Base-by-base conservation (phyloP, 2,113 vertebrate species). In the Notarius quadriscutis region DNA sequence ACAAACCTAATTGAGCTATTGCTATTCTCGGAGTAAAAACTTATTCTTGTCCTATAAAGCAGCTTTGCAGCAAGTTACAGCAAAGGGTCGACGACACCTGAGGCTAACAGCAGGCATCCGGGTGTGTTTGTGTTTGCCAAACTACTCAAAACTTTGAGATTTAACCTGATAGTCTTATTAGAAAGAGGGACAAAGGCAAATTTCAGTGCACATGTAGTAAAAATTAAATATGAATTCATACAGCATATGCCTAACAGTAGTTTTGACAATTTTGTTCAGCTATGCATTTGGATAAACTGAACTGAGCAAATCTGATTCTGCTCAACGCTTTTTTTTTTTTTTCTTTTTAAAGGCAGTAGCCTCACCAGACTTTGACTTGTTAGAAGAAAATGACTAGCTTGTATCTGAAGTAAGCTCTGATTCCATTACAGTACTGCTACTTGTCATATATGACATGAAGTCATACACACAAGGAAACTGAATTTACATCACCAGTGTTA, bases 1-100 rank as follows among this genome's bases (percentile, higher is more conserved):
- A 55, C 4, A 87, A 18, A 3, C 8, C 25, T 86, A 88, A 88
- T 72, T 50, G 65, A 67, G 79, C 57, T 89, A 88, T 91, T 87
- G 84, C 90, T 90, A 83, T 88, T 84, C 65, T 88, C 80, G 88
- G 78, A 84, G 80, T 88, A 90, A 85, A 41, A 90, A 87, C 85
- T 75, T 86, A 34, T 67, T 62, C 89, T 90, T 92, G 89, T 89
- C 90, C 90, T 86, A 84, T 79, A 77, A 83, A 88, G 89, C 87
- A 90, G 86, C 83, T 89, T 88, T 60, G 85, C 79, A 90, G 63
- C 57, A 86, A 88, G 65, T 90, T 81, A 84, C 81, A 86, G 65
- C 67, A 81, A 93, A 91, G 84, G 89, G 86, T 90, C 18, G 50
- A 75, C 51, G 69, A 71, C 74, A 83, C 89, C 87, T 87, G 87